phyloP scores from a whole-genome alignment of 1,140 invertebrate species.

The Drosophila nigromelanica region DNA sequence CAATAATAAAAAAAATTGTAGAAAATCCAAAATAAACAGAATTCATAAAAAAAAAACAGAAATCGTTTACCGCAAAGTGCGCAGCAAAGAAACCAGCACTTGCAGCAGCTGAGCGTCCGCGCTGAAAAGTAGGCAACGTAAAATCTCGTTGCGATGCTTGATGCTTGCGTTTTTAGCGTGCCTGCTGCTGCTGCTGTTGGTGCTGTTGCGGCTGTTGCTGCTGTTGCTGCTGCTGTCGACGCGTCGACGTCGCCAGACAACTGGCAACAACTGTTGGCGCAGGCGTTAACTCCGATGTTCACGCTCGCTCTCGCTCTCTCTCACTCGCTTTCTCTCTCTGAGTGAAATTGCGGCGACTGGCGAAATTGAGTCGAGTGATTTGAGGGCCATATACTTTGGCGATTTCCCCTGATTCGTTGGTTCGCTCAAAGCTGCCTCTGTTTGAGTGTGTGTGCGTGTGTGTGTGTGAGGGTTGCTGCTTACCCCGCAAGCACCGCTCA shows the following conservation, averaged over 20 bases:
- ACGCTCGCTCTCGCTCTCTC: slow-evolving; percentile 11
- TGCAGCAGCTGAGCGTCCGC: slow-evolving; percentile 30
- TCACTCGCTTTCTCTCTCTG: slow-evolving; percentile 6
- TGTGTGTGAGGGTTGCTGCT: slow-evolving; percentile 11
- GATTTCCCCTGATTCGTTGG: slow-evolving; percentile 77
- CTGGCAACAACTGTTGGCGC: slow-evolving; percentile 36
- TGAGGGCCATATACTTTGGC: slow-evolving; percentile 50
- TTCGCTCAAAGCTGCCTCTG: slow-evolving; percentile 46
- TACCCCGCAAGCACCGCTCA: background rate
- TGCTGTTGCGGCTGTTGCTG: slow-evolving; percentile 20
- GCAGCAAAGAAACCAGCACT: slow-evolving; percentile 21
- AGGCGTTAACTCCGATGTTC: slow-evolving; percentile 42
- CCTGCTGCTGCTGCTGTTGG: slow-evolving; percentile 5
- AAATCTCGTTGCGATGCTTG: slow-evolving; percentile 30
- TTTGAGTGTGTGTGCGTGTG: slow-evolving; percentile 6
- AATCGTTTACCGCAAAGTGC: slow-evolving; percentile 35
- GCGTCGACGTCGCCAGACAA: slow-evolving; percentile 6
- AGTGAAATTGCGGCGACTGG: background rate
- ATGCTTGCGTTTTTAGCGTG: background rate
- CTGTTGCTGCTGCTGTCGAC: background rate
- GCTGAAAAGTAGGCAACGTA: slow-evolving; percentile 63
- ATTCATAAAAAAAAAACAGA: background rate
- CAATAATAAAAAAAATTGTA: slow-evolving; percentile 13
- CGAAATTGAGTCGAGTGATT: slow-evolving; percentile 52
- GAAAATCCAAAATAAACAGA: background rate